Evolutionary conservation across 2,113 vertebrate genomes (phyloP).

Genomic region (Thomomys bottae): DNA sequence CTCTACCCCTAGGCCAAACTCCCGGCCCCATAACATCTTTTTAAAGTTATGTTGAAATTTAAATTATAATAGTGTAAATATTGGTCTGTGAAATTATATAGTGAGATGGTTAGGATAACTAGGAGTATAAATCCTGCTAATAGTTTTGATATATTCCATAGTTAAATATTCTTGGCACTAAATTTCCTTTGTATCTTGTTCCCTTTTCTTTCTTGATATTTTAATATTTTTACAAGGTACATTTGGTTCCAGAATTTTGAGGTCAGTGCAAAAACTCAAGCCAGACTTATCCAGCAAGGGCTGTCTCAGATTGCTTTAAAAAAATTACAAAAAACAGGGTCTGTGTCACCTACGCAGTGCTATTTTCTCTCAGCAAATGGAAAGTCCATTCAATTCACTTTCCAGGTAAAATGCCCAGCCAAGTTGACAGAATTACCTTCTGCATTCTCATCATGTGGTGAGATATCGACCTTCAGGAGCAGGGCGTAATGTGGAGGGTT

Average conservation of each 20-base stretch:
- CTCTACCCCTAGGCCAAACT: too few species aligned
- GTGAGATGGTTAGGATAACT: neutral
- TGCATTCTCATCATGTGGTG: neutral
- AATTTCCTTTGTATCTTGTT: conserved; percentile 32
- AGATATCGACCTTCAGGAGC: neutral
- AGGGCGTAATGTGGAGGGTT: neutral
- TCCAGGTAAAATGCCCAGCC: neutral
- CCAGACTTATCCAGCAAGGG: neutral
- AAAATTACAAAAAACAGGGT: conserved; percentile 15
- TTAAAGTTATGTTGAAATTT: neutral
- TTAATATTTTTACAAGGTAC: conserved; percentile 11
- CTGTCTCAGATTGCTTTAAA: neutral
- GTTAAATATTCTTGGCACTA: conserved; percentile 3
- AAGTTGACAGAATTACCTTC: neutral
- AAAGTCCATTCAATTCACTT: neutral
- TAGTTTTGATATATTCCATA: conserved; percentile 34
- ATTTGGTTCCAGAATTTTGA: conserved; percentile 47
- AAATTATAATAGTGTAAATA: neutral
- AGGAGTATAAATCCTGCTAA: conserved; percentile 22
- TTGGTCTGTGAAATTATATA: neutral
- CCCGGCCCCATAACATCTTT: too few species aligned
- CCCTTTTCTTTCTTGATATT: conserved; percentile 26
- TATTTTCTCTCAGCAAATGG: neutral
- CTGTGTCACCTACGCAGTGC: neutral
- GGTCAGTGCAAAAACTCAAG: conserved; percentile 35